phyloP scores from a whole-genome alignment of 1,140 invertebrate species.

The Drosophila subpulchrella region DNA sequence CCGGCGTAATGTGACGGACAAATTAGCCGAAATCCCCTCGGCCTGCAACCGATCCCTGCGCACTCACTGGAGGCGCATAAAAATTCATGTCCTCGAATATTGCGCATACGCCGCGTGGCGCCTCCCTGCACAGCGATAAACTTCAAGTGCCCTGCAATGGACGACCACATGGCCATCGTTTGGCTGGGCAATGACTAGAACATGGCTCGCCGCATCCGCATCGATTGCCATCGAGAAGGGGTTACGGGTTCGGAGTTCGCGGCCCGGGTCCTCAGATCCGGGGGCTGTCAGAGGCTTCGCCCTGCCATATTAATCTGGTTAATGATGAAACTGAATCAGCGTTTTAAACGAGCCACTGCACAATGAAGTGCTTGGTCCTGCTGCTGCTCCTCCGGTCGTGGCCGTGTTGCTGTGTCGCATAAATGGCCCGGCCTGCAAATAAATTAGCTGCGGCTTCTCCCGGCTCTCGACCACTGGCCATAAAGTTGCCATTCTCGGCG shows the following conservation, averaged over 20 bases:
- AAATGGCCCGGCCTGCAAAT: conserved; percentile 71
- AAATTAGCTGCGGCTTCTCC: conserved; percentile 76
- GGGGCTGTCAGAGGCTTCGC: conserved; percentile 55
- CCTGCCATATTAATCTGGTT: conserved; percentile 83
- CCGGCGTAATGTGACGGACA: conserved; percentile 30
- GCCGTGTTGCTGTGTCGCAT: conserved; percentile 38
- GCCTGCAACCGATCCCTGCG: conserved; percentile 1
- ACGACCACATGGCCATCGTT: conserved; percentile 68
- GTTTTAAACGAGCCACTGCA: conserved; percentile 82
- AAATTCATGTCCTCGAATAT: conserved; percentile 74
- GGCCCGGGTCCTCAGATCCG: conserved; percentile 6
- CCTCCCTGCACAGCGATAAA: conserved; percentile 59
- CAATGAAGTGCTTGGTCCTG: conserved; percentile 58
- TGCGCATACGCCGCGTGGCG: conserved; percentile 64
- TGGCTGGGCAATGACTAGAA: conserved; percentile 45
- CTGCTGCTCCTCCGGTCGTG: conserved; percentile 13
- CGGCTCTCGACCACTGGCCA: conserved; percentile 58
- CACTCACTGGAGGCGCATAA: conserved; percentile 42
- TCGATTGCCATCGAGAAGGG: conserved; percentile 59
- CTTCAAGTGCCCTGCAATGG: conserved; percentile 72
- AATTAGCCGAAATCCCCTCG: conserved; percentile 53
- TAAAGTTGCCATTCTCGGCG: conserved; percentile 52
- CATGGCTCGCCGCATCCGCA: conserved; percentile 38
- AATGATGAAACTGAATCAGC: conserved; percentile 85
- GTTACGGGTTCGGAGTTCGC: conserved; percentile 28